Conservation (phyloP, 2,113 vertebrate species). For the Diphyllodes magnificus region DNA sequence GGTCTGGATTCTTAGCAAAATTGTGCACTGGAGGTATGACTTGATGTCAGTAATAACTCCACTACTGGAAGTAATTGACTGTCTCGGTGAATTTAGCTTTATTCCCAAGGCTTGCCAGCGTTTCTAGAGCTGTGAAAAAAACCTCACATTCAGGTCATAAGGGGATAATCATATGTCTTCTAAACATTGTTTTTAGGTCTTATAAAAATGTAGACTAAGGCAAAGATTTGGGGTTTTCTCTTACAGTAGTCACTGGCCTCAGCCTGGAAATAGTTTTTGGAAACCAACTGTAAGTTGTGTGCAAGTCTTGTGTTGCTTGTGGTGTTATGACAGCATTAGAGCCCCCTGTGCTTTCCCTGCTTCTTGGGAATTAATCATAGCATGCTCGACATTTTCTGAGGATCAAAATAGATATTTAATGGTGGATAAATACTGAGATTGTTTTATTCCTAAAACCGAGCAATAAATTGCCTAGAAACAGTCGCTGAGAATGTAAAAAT, state of each 20-base stretch:
- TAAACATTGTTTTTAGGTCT: neutral
- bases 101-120: neutral
- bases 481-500: neutral
- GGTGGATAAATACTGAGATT: neutral
- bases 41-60: neutral
- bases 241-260: neutral
- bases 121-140: neutral
- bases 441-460: neutral
- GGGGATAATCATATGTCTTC: neutral
- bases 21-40: neutral
- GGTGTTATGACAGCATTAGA: neutral
- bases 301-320: neutral
- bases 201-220: neutral
- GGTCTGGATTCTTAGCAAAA: neutral
- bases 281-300: neutral
- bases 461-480: neutral
- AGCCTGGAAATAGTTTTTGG: neutral
- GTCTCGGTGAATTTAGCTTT: neutral
- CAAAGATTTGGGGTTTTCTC: neutral
- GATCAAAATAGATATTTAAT: neutral
- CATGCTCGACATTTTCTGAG: neutral
- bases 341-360: neutral
- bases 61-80: neutral
- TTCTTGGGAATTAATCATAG: neutral
- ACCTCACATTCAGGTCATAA: neutral